Evolutionary conservation across 1,140 invertebrate species (phyloP).

Genomic region (Yoshiicerus persimilis): DNA sequence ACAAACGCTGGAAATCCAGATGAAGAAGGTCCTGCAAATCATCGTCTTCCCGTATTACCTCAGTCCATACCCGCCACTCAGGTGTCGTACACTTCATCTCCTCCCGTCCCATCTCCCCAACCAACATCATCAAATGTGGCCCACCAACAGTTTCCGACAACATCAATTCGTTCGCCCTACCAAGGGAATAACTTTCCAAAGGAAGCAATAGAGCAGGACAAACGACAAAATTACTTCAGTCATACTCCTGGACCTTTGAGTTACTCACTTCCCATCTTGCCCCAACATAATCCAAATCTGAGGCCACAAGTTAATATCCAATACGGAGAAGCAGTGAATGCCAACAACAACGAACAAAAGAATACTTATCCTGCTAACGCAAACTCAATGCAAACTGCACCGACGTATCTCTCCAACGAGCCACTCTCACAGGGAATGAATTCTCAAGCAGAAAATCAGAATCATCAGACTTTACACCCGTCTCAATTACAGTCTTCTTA

Average conservation of each 20-base stretch:
- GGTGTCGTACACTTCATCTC: background rate
- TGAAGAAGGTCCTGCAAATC: background rate
- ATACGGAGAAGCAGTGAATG: background rate
- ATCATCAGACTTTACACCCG: background rate
- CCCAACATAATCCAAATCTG: background rate
- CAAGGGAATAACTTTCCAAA: background rate
- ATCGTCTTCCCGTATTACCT: background rate
- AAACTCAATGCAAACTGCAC: background rate
- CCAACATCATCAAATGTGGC: background rate
- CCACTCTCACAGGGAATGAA: background rate
- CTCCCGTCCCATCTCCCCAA: background rate
- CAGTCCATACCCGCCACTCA: background rate
- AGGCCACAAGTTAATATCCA: background rate
- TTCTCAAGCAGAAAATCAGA: background rate
- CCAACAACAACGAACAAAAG: background rate
- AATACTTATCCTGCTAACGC: background rate
- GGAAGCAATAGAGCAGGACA: background rate
- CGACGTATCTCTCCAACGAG: background rate
- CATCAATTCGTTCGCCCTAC: background rate
- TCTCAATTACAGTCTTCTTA: background rate
- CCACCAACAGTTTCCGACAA: background rate
- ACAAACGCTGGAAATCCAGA: background rate
- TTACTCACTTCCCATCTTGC: background rate
- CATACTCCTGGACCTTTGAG: background rate
- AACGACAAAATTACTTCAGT: background rate